These are phyloP conservation scores for Orientallactaga sibirica DNA, from an alignment of 2,797 vertebrate species.

Conservation along the genomic window DNA sequence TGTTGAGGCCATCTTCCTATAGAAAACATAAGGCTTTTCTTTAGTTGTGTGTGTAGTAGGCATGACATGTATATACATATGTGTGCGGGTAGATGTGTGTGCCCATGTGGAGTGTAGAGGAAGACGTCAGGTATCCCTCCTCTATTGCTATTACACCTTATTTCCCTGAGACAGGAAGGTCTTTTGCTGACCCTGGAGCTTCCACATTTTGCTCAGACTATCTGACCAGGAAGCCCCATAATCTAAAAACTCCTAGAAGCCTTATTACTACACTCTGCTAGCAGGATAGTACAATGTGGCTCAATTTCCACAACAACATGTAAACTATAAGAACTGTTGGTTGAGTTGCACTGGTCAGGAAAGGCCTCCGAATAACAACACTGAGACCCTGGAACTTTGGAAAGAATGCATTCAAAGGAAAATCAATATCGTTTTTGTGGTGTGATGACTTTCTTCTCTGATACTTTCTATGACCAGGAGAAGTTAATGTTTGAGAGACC, in stretches of 20 bases:
- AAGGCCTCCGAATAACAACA: constrained; percentile 46
- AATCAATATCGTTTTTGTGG: constrained; percentile 17
- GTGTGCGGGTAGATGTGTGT: too few species aligned
- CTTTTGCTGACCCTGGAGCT: too few species aligned
- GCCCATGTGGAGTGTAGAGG: too few species aligned
- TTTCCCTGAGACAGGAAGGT: too few species aligned
- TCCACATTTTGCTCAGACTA: too few species aligned
- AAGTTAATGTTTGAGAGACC: constrained; percentile 2
- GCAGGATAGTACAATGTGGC: neutral
- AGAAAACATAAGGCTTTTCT: too few species aligned
- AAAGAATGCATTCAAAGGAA: constrained; percentile 39
- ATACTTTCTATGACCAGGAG: neutral
- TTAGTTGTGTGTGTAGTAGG: too few species aligned
- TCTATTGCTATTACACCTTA: too few species aligned
- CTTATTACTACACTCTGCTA: neutral
- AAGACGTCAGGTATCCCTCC: too few species aligned
- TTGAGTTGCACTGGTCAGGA: constrained; percentile 12
- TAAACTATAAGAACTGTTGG: neutral
- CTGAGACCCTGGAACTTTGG: neutral
- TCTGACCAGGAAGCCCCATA: neutral
- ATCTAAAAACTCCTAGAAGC: neutral
- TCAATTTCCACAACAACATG: neutral
- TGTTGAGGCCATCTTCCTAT: neutral
- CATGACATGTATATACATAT: too few species aligned
- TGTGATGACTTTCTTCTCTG: neutral